Conservation (phyloP, 2,888 invertebrate species). For the Leptopilina syphax region DNA sequence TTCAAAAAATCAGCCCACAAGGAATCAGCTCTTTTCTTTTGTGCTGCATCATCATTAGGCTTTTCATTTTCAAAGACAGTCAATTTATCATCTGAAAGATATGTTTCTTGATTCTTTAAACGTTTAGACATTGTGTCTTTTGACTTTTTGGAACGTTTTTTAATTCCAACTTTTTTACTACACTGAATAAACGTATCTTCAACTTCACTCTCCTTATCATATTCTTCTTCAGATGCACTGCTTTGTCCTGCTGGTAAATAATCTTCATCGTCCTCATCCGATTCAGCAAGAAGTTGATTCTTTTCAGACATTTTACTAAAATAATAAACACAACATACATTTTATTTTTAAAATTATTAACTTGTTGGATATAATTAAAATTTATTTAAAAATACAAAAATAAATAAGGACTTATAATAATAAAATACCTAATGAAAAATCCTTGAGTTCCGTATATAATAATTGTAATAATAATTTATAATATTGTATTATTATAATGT, state of each 20-base stretch:
- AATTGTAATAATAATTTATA: too few species aligned
- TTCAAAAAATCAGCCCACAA: slow-evolving; percentile 89
- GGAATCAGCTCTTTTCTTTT: slow-evolving; percentile 86
- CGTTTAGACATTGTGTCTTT: slow-evolving; percentile 61
- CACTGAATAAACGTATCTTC: slow-evolving; percentile 73
- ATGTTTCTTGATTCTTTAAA: slow-evolving; percentile 58
- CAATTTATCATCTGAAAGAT: slow-evolving; percentile 51
- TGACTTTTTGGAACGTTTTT: slow-evolving; percentile 62
- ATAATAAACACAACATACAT: too few species aligned
- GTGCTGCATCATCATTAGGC: slow-evolving; percentile 79
- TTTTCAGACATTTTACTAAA: slow-evolving; percentile 71
- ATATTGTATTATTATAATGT: too few species aligned
- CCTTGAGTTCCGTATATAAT: too few species aligned
- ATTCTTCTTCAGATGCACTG: slow-evolving; percentile 83
- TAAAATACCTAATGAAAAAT: too few species aligned
- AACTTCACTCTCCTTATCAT: slow-evolving; percentile 82
- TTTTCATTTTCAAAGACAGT: slow-evolving; percentile 65
- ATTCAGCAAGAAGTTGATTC: slow-evolving; percentile 80
- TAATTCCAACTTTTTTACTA: slow-evolving; percentile 39
- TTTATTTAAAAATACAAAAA: too few species aligned
- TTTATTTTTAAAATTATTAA: too few species aligned
- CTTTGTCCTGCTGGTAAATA: slow-evolving; percentile 83
- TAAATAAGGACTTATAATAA: too few species aligned
- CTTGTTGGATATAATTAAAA: too few species aligned
- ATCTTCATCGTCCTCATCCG: slow-evolving; percentile 88